A percentile compares a stretch with the other conserved stretches of the same genome.
These are phyloP conservation scores for Drosophila paulistorum DNA, from an alignment of 1,140 invertebrate genomes.

Conservation along the genomic window DNA sequence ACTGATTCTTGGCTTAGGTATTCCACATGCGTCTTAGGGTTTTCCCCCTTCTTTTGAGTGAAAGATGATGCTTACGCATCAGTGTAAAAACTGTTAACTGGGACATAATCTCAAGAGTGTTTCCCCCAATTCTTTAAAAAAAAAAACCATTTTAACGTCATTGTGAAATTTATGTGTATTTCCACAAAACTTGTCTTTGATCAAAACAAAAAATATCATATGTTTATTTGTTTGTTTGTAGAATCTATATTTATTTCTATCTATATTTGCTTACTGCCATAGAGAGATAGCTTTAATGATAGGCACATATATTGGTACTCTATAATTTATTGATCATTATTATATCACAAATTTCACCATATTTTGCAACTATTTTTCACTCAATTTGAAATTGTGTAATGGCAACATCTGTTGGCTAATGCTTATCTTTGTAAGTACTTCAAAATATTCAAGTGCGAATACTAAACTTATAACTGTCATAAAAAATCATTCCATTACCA, in stretches of 20 bases:
- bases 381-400: background rate
- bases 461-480: background rate
- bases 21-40: conserved; percentile 2
- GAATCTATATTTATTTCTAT: too few relatives aligned
- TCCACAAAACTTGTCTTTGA: background rate
- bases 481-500: conserved; percentile 3
- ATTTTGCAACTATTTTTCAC: background rate
- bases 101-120: conserved; percentile 7
- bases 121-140: background rate
- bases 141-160: background rate
- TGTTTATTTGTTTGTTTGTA: too few relatives aligned
- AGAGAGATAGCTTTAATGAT: too few relatives aligned
- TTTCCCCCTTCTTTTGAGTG: background rate
- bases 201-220: too few relatives aligned
- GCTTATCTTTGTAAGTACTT: conserved; percentile 6
- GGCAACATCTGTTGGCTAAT: background rate
- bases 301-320: background rate
- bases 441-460: background rate
- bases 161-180: background rate
- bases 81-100: background rate
- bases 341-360: conserved; percentile 7
- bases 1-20: conserved; percentile 3
- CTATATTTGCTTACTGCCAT: too few relatives aligned
- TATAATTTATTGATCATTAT: background rate
- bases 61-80: conserved; percentile 20